Percentiles rank a stretch among this genome's conserved stretches.
Conservation (phyloP, 2,797 vertebrate genomes). For the Cephalopachus bancanus region DNA sequence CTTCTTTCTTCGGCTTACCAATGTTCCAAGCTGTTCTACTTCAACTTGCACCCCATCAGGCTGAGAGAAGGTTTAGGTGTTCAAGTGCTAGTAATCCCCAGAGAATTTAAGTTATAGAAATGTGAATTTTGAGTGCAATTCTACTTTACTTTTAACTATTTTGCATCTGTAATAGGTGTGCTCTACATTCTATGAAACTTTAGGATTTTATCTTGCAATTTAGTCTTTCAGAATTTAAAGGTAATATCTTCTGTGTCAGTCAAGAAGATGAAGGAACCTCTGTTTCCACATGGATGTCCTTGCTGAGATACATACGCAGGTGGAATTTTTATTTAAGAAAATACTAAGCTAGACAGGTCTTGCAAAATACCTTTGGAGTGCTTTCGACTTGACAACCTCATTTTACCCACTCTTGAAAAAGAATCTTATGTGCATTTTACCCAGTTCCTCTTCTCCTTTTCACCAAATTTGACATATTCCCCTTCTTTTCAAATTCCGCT, state of each 20-base stretch:
- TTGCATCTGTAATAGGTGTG: not conserved
- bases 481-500: not conserved
- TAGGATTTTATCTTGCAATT: not conserved
- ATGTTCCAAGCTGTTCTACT: rapidly evolving
- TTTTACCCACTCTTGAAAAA: not conserved
- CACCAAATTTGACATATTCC: not conserved
- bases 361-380: not conserved
- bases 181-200: not conserved
- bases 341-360: not conserved
- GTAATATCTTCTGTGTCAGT: not conserved
- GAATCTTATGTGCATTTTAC: rapidly evolving
- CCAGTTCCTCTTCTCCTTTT: not conserved
- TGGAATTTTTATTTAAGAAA: constrained; percentile 67
- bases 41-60: rapidly evolving
- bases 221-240: not conserved
- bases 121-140: not conserved
- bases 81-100: not conserved
- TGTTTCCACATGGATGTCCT: constrained; percentile 64
- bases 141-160: not conserved
- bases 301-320: constrained; percentile 46
- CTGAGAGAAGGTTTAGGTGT: not conserved
- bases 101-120: not conserved
- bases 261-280: constrained; percentile 57
- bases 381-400: not conserved
- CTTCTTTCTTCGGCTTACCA: rapidly evolving